Conservation (phyloP, 1,140 invertebrate species). For the Dermatophagoides farinae region DNA sequence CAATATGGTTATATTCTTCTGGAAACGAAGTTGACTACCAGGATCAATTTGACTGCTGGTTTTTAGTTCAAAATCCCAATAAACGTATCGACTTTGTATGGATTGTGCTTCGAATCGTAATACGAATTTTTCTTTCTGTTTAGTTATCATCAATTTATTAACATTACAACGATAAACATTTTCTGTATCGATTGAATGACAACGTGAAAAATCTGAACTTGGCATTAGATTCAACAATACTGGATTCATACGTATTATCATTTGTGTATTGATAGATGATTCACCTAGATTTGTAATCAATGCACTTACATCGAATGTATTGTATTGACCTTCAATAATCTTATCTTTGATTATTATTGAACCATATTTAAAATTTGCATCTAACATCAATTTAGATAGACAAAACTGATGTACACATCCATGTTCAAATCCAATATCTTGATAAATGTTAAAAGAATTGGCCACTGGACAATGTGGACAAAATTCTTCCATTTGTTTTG, state of each 20-base stretch:
- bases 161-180: constrained; percentile 5
- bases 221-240: neutral
- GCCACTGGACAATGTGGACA: constrained; percentile 9
- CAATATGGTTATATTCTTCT: neutral
- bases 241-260: neutral
- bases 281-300: neutral
- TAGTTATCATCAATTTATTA: constrained; percentile 1
- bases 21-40: neutral
- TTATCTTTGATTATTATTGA: neutral
- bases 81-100: neutral
- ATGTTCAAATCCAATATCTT: constrained; percentile 10
- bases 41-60: neutral
- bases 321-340: constrained; percentile 8
- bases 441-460: neutral
- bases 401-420: constrained; percentile 5
- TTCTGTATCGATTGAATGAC: neutral
- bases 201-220: too few species aligned
- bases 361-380: neutral
- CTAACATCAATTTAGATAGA: neutral
- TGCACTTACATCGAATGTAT: neutral
- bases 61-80: neutral
- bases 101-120: neutral
- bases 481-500: neutral
- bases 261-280: constrained; percentile 4
- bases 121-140: neutral